Evolutionary conservation across 2,888 invertebrate species (phyloP).

Genomic region (Brenthis ino): DNA sequence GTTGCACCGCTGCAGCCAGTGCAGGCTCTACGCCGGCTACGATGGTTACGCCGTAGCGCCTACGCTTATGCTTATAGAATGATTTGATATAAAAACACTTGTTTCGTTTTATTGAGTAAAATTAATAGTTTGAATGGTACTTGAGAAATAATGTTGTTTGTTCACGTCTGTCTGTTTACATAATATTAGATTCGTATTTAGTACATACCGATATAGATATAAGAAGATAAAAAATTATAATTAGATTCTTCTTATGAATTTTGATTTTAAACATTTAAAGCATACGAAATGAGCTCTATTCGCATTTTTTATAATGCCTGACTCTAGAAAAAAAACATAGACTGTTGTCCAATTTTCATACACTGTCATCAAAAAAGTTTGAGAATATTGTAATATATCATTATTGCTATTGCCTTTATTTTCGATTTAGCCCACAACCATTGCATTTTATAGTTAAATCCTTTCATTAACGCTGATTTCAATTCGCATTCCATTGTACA

Average conservation of each 20-base stretch:
- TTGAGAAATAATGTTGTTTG: background rate
- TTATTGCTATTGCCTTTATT: slow-evolving; percentile 21
- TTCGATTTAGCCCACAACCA: slow-evolving; percentile 15
- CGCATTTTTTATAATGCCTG: too few relatives aligned
- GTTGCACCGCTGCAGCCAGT: slow-evolving; percentile 76
- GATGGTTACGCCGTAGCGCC: slow-evolving; percentile 58
- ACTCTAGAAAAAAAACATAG: too few relatives aligned
- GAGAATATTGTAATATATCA: background rate
- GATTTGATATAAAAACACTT: slow-evolving; percentile 31
- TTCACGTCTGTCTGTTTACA: background rate
- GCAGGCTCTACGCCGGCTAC: slow-evolving; percentile 64
- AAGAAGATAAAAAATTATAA: too few relatives aligned
- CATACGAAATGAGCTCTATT: too few relatives aligned
- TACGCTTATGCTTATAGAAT: slow-evolving; percentile 41
- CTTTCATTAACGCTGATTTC: slow-evolving; percentile 19
- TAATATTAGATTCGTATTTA: too few relatives aligned
- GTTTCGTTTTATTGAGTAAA: slow-evolving; percentile 21
- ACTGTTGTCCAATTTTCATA: too few relatives aligned
- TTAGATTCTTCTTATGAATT: too few relatives aligned
- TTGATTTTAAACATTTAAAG: too few relatives aligned
- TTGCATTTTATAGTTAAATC: slow-evolving; percentile 20
- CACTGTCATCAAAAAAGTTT: too few relatives aligned
- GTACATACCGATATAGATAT: too few relatives aligned
- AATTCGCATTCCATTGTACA: slow-evolving; percentile 22
- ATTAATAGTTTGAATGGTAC: slow-evolving; percentile 25